Evolutionary conservation across 2,888 invertebrate species (phyloP), one percentile per base, ranked within the genome.

Genomic region (Caenorhabditis afra): DNA sequence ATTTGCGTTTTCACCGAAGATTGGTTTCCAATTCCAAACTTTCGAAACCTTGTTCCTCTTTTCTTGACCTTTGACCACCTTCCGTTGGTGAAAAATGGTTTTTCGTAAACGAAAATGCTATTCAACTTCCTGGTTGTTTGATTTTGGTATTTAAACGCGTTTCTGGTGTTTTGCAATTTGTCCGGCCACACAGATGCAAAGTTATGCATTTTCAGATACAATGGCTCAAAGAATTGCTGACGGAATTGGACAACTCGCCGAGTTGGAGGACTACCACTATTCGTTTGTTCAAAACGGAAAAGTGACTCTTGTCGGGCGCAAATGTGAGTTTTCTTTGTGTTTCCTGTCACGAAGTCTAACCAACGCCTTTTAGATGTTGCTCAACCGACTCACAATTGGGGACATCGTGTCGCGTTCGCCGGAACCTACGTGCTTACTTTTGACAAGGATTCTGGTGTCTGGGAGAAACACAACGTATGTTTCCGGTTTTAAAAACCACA

Each of bases 381-480:
- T 11, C 84, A 84, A 49, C 61, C 64, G 20, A 62, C 78, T 11
- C 77, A 64, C 67, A 77, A 81, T 47, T 83, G 79, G 71, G 83
- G 83, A 41, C 81, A 84, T 39, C 80, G 82, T 35, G 82, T 83
- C 0, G 70, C 76, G 14, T 81, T 70, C 29, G 58, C 55, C n/a
- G 85, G 85, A 45, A 80, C 79, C 10, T 83, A 84, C 49, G 83
- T 79, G 16, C 55, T 81, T 14, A 57, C 67, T 20, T 83, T 77
- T 66, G 81, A 82, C 50, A 68, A 76, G 49, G 22, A 53, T 8
- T 37, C 74, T 1, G 68, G 76, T 11, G 45, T 62, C 18, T 84
- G 79, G 80, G 68, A 70, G 18, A 44, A 58, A 45, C 57, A 74
- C 14, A 73, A 83, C 59, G 83, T 85, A 52, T 59, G 67, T 41